Percentiles rank a stretch among this genome's conserved stretches.
Conservation (phyloP, 2,888 invertebrate genomes). For the Rapana venosa region DNA sequence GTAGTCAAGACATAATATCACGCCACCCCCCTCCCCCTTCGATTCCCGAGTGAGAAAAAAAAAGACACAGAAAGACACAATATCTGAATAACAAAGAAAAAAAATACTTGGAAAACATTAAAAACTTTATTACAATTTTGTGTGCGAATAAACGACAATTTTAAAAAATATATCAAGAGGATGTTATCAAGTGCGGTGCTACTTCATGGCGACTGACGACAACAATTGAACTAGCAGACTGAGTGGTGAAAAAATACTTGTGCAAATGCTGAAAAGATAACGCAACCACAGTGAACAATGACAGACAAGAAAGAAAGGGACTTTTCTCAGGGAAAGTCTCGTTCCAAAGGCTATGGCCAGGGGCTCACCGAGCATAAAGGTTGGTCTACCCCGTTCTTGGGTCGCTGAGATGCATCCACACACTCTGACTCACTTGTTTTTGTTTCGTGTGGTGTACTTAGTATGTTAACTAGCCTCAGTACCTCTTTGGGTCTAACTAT, state of each 20-base stretch:
- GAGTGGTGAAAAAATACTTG: neutral
- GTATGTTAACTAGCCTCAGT: too few relatives aligned
- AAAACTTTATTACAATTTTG: too few relatives aligned
- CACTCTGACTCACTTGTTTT: too few relatives aligned
- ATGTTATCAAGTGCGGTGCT: constrained; percentile 3
- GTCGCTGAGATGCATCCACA: too few relatives aligned
- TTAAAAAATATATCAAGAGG: neutral
- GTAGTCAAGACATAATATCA: too few relatives aligned
- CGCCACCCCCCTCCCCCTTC: too few relatives aligned
- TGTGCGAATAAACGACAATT: too few relatives aligned
- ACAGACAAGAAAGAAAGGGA: constrained; percentile 35
- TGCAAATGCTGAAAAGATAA: neutral
- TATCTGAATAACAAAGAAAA: too few relatives aligned
- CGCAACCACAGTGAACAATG: constrained; percentile 5
- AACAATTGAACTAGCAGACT: constrained; percentile 3
- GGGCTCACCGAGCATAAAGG: constrained; percentile 13
- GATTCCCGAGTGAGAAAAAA: too few relatives aligned
- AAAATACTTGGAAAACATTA: neutral
- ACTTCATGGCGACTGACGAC: constrained; percentile 35
- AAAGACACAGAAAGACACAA: too few relatives aligned
- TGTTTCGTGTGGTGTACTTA: too few relatives aligned
- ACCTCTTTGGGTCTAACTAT: too few relatives aligned
- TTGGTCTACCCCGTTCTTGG: neutral
- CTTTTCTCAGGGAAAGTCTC: constrained; percentile 6
- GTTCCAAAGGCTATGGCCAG: constrained; percentile 23